Conservation (phyloP, 2,797 vertebrate genomes). For the Stomatorhinus walkeri region DNA sequence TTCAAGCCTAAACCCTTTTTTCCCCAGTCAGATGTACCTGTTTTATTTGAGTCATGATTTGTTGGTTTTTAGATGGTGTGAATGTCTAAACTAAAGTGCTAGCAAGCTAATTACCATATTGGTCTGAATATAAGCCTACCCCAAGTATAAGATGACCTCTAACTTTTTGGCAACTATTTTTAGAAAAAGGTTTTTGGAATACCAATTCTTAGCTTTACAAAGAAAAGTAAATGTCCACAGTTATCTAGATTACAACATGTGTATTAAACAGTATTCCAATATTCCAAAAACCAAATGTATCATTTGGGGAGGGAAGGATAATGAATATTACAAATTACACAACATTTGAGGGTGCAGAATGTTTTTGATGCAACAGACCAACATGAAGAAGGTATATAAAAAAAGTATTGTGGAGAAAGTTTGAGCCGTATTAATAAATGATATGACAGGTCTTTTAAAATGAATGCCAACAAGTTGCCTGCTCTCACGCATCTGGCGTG, state of each 20-base stretch:
- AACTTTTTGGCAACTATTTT: neutral
- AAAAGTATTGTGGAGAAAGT: neutral
- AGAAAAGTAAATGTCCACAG: neutral
- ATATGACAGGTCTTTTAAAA: neutral
- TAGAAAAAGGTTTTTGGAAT: neutral
- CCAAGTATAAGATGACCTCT: neutral
- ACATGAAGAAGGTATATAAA: neutral
- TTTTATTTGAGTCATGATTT: neutral
- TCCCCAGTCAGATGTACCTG: neutral
- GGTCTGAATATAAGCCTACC: neutral
- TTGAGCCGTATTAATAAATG: neutral
- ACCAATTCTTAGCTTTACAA: neutral
- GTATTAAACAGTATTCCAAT: neutral
- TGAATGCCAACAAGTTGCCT: neutral
- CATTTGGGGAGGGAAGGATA: neutral
- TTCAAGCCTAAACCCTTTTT: neutral
- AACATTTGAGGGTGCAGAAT: neutral
- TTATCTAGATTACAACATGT: neutral
- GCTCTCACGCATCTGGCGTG: neutral
- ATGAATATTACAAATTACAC: neutral
- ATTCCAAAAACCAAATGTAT: neutral
- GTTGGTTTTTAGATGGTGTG: neutral
- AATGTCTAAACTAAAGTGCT: neutral
- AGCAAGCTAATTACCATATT: neutral
- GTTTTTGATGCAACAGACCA: neutral